Conservation (phyloP, 2,888 invertebrate genomes). For the Protophormia terraenovae region DNA sequence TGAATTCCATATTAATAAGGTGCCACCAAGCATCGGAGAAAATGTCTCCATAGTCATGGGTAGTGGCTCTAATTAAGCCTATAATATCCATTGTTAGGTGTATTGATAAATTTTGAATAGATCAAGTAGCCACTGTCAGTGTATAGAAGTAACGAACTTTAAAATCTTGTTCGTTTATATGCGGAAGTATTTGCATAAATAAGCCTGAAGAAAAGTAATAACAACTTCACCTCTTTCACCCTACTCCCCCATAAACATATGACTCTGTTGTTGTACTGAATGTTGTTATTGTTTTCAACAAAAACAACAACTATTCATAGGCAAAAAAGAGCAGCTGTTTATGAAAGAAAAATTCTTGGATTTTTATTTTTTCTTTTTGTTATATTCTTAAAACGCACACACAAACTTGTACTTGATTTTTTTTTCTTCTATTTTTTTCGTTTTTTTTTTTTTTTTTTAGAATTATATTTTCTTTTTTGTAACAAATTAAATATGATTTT, state of each 20-base stretch:
- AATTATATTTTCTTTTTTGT: neutral
- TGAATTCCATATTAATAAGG: slow-evolving; percentile 83
- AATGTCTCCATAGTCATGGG: slow-evolving; percentile 75
- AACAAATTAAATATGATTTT: neutral
- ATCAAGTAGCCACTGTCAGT: neutral
- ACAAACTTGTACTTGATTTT: neutral
- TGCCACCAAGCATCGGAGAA: slow-evolving; percentile 82
- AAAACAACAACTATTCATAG: neutral
- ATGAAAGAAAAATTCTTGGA: neutral
- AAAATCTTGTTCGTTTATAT: neutral
- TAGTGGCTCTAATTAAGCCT: slow-evolving; percentile 73
- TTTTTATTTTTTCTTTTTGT: slow-evolving; percentile 16
- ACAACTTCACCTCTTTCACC: neutral
- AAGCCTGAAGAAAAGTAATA: neutral
- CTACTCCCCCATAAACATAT: neutral
- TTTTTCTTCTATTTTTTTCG: neutral
- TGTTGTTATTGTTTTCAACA: slow-evolving; percentile 16
- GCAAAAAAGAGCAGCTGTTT: slow-evolving; percentile 45
- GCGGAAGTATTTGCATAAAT: slow-evolving; percentile 34
- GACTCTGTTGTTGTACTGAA: neutral
- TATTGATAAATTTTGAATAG: neutral
- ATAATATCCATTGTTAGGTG: slow-evolving; percentile 74
- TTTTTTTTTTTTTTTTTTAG: neutral
- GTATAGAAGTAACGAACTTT: neutral
- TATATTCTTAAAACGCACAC: slow-evolving; percentile 20